Percentiles rank a stretch among this genome's conserved stretches.
These are phyloP conservation scores for Drosophila setifemur DNA, from an alignment of 1,140 invertebrate genomes.

Conservation along the genomic window DNA sequence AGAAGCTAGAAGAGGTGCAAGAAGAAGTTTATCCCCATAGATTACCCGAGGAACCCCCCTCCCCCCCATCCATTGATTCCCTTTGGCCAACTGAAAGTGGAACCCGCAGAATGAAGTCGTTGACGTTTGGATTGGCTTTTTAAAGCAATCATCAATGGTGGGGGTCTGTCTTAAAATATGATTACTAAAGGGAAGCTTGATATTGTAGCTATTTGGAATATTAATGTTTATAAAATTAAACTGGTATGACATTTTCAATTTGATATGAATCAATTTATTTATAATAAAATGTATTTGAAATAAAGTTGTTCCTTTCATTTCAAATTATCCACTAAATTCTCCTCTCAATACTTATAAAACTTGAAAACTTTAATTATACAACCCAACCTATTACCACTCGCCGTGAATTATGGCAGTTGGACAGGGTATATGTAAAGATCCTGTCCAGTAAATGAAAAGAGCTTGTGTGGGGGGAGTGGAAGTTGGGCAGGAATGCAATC, in stretches of 20 bases:
- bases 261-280: too few species aligned
- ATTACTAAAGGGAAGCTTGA: neutral
- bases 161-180: neutral
- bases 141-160: constrained; percentile 45
- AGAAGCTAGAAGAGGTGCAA: constrained; percentile 25
- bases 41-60: neutral
- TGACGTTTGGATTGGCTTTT: constrained; percentile 69
- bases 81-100: constrained; percentile 43
- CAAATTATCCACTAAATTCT: too few species aligned
- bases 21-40: constrained; percentile 17
- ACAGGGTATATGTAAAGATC: constrained; percentile 2
- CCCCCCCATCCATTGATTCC: constrained; percentile 4
- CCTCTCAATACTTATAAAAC: constrained; percentile 2
- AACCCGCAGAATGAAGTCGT: constrained; percentile 70
- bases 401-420: constrained; percentile 18
- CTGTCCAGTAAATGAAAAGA: neutral
- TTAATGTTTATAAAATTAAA: too few species aligned
- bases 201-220: neutral
- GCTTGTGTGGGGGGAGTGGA: neutral
- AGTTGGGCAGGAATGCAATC: constrained; percentile 58
- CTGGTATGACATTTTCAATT: too few species aligned
- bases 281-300: too few species aligned
- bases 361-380: too few species aligned
- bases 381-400: too few species aligned
- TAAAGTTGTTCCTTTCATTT: too few species aligned